Percentiles rank a stretch among this genome's conserved stretches.
phyloP scores from a whole-genome alignment of 2,113 vertebrate genomes.

The Rhodinocichla rosea region DNA sequence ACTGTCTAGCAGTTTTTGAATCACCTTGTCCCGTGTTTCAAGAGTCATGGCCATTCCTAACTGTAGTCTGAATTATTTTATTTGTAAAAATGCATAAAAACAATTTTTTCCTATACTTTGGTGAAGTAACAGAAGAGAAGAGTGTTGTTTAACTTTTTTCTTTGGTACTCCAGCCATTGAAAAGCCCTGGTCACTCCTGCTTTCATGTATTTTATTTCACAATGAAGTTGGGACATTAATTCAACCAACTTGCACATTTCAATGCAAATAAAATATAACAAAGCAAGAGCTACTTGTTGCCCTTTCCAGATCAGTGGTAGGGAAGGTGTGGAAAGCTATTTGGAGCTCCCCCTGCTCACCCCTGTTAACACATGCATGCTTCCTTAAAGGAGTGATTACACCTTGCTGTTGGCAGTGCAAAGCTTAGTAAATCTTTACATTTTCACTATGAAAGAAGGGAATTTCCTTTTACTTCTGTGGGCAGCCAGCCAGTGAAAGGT shows the following conservation, averaged over 20 bases:
- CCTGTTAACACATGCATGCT: conserved; percentile 29
- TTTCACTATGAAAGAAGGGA: conserved; percentile 37
- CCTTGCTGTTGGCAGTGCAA: conserved; percentile 40
- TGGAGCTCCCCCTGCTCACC: background rate
- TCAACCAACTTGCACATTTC: background rate
- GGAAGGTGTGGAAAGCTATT: conserved; percentile 14
- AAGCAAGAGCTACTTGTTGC: background rate
- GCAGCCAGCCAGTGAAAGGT: conserved; percentile 54
- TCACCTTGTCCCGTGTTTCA: background rate
- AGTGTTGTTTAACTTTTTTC: background rate
- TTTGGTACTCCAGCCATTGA: background rate
- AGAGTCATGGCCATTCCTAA: background rate
- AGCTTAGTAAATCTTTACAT: conserved; percentile 47
- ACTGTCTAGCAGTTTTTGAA: background rate
- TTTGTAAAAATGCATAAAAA: background rate
- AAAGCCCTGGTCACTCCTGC: background rate
- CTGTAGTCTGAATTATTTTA: background rate
- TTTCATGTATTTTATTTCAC: background rate
- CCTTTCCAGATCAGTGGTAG: background rate
- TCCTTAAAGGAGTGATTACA: conserved; percentile 49
- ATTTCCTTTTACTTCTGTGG: conserved; percentile 43
- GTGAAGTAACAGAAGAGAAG: background rate
- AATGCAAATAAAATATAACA: background rate
- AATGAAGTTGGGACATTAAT: background rate
- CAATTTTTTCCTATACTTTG: background rate